These are phyloP conservation scores for Mythimna albipuncta DNA, from an alignment of 2,888 invertebrate genomes.

Conservation along the genomic window DNA sequence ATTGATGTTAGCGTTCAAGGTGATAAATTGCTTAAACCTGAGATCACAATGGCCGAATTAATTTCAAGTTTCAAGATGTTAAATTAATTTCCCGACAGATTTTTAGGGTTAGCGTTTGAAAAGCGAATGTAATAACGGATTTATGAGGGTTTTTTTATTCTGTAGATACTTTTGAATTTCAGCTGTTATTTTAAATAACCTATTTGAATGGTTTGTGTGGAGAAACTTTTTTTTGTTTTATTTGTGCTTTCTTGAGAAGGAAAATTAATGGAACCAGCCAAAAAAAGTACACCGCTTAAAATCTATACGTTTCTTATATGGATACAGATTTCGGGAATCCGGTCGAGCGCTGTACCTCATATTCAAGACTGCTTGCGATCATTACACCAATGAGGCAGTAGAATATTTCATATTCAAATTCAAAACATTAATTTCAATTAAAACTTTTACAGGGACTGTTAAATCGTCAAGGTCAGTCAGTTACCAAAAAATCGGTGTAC, in stretches of 20 bases:
- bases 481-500: no score
- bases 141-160: conserved; percentile 19
- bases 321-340: no score
- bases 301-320: no score
- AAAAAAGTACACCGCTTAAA: no score
- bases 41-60: conserved; percentile 52
- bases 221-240: not conserved
- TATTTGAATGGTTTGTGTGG: not conserved
- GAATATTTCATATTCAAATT: not conserved
- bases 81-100: conserved; percentile 42
- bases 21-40: conserved; percentile 50
- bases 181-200: not conserved
- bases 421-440: no score
- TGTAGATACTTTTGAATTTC: conserved; percentile 1
- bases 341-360: no score
- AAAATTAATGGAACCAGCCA: no score
- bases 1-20: conserved; percentile 47
- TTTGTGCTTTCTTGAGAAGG: not conserved
- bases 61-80: conserved; percentile 54
- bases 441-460: no score
- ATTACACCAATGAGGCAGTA: not conserved
- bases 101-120: conserved; percentile 42
- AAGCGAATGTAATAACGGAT: conserved; percentile 34
- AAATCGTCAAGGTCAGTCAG: no score
- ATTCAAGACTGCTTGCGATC: no score